phyloP scores from a whole-genome alignment of 2,888 invertebrate species.

The Lycophotia porphyrea region DNA sequence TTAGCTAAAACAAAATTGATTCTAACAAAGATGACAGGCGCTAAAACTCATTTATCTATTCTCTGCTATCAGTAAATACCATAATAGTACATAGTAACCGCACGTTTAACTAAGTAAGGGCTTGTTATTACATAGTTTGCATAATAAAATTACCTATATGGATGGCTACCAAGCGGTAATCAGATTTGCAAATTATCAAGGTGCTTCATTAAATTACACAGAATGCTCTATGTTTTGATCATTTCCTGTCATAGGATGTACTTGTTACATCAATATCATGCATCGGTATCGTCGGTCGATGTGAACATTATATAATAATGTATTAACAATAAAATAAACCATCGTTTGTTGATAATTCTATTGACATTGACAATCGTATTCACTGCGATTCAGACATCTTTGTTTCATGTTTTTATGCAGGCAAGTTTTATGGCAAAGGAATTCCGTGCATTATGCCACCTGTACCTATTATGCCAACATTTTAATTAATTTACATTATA shows the following conservation, averaged over 20 bases:
- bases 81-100: not conserved
- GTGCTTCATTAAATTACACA: not conserved
- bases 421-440: conserved; percentile 40
- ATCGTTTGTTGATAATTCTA: not conserved
- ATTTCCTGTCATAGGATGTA: not conserved
- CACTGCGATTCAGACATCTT: conserved; percentile 3
- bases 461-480: conserved; percentile 26
- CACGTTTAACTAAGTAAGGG: not conserved
- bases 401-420: conserved; percentile 1
- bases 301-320: conserved; percentile 9
- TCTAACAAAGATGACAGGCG: not conserved
- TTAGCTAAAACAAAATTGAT: not conserved
- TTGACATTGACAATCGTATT: conserved; percentile 5
- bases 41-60: not conserved
- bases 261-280: not conserved
- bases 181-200: not conserved
- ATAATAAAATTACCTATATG: no score
- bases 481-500: conserved; percentile 46
- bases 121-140: conserved; percentile 25
- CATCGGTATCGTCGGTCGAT: not conserved
- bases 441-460: conserved; percentile 47
- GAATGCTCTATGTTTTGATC: not conserved
- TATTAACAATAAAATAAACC: conserved; percentile 3
- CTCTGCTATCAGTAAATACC: not conserved
- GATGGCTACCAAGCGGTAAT: no score